Evolutionary conservation across 2,113 vertebrate genomes (phyloP).

Genomic region (Petromus typicus): DNA sequence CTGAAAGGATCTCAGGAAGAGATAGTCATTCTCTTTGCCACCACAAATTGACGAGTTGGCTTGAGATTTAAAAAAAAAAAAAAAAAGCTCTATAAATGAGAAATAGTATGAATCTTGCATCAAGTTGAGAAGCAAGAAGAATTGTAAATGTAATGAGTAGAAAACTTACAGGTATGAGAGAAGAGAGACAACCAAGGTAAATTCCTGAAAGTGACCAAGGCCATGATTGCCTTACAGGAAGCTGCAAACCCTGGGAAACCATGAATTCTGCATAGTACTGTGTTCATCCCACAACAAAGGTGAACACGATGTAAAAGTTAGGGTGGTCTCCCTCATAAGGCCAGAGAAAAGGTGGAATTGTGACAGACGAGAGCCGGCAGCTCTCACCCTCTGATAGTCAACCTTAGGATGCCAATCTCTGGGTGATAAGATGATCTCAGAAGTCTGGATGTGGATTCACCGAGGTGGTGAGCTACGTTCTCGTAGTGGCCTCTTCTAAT

Average conservation of each 20-base stretch:
- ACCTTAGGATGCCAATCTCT: not conserved
- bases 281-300: not conserved
- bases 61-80: not conserved
- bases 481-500: not conserved
- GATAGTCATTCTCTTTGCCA: not conserved
- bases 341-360: not conserved
- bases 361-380: not conserved
- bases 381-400: too few species aligned
- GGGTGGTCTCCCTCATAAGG: rapidly evolving
- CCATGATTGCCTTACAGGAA: not conserved
- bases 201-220: not conserved
- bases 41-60: not conserved
- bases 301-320: not conserved
- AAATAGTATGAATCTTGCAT: not conserved
- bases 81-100: rapidly evolving
- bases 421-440: not conserved
- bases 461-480: rapidly evolving
- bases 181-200: not conserved
- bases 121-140: not conserved
- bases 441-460: not conserved
- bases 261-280: not conserved
- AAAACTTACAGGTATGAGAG: not conserved
- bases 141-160: not conserved
- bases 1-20: not conserved
- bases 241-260: not conserved